A percentile compares a stretch with the other conserved stretches of the same genome.
These are phyloP conservation scores for Patella depressa DNA, from an alignment of 2,888 invertebrate genomes.

Conservation along the genomic window DNA sequence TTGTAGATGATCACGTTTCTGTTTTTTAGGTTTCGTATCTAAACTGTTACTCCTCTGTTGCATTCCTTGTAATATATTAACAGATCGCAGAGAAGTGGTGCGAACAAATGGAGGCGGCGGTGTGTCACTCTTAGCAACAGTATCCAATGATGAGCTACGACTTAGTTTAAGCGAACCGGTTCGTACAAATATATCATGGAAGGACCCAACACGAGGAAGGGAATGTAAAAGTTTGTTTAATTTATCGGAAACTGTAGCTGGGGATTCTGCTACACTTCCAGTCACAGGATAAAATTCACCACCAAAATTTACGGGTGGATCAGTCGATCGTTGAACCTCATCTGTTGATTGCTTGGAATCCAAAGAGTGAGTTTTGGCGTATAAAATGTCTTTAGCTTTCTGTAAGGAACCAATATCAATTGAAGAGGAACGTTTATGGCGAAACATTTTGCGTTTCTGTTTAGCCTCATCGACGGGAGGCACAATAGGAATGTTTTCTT, in stretches of 20 bases:
- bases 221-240: constrained; percentile 56
- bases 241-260: constrained; percentile 62
- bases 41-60: constrained; percentile 23
- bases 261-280: constrained; percentile 44
- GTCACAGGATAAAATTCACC: constrained; percentile 12
- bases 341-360: constrained; percentile 19
- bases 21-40: constrained; percentile 8
- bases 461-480: constrained; percentile 48
- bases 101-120: constrained; percentile 19
- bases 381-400: constrained; percentile 31
- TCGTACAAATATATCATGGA: constrained; percentile 15
- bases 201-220: constrained; percentile 36
- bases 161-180: constrained; percentile 32
- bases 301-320: background rate
- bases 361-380: constrained; percentile 28
- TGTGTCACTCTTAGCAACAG: constrained; percentile 1
- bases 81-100: constrained; percentile 13
- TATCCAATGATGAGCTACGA: constrained; percentile 37
- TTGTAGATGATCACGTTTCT: background rate
- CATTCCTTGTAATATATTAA: background rate
- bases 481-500: constrained; percentile 53
- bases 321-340: background rate
- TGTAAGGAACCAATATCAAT: constrained; percentile 40
- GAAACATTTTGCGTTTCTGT: constrained; percentile 37
- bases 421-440: constrained; percentile 49